These are phyloP conservation scores for Oscheius onirici DNA, from an alignment of 2,888 invertebrate genomes.

Conservation along the genomic window DNA sequence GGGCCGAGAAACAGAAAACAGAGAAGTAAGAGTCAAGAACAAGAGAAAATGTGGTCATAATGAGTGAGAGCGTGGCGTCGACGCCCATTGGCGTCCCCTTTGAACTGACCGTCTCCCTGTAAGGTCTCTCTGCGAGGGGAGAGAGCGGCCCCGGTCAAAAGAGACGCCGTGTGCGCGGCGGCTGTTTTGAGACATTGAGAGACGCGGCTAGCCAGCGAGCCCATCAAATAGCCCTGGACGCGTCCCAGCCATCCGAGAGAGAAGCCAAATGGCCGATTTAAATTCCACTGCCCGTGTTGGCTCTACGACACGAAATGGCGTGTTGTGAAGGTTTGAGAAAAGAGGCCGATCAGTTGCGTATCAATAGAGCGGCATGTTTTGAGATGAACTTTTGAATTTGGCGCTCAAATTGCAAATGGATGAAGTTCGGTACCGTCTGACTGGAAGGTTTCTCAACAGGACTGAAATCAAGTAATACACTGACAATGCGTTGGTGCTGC, in stretches of 20 bases:
- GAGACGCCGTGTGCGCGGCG: slow-evolving; percentile 16
- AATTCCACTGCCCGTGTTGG: background rate
- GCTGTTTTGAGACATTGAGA: slow-evolving; percentile 28
- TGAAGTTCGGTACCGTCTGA: no score
- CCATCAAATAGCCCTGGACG: slow-evolving; percentile 31
- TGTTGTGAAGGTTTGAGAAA: no score
- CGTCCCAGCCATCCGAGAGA: slow-evolving; percentile 3
- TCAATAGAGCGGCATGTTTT: no score
- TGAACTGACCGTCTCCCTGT: background rate
- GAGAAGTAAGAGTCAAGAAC: no score
- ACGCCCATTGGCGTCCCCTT: background rate
- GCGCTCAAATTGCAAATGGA: no score
- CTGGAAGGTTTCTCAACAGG: no score
- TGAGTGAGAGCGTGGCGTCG: background rate
- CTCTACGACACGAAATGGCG: no score
- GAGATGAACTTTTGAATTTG: no score
- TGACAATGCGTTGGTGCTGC: no score
- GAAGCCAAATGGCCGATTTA: slow-evolving; percentile 7
- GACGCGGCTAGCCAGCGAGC: slow-evolving; percentile 22
- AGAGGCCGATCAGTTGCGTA: no score
- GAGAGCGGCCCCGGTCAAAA: slow-evolving; percentile 17
- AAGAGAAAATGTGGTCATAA: background rate
- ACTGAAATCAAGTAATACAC: no score
- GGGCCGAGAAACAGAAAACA: no score
- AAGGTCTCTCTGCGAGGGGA: background rate